Conservation (phyloP, 2,888 invertebrate species). For the Phyto melanocephala region DNA sequence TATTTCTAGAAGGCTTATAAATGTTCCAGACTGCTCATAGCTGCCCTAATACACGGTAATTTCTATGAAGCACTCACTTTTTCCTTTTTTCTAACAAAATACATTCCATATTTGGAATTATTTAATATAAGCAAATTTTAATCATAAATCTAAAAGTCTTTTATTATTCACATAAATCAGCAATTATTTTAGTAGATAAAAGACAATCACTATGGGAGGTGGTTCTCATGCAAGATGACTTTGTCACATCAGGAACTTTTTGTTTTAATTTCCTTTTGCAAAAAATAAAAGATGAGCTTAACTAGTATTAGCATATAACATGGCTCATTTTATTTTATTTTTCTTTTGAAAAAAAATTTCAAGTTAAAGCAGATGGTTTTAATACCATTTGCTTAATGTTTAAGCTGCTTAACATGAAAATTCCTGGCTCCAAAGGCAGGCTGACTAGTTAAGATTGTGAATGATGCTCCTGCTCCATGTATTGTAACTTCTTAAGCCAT, state of each 20-base stretch:
- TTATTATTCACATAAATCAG: slow-evolving; percentile 1
- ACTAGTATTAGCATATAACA: neutral
- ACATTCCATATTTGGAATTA: neutral
- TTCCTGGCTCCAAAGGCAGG: slow-evolving; percentile 15
- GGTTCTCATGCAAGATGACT: neutral
- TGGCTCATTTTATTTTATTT: neutral
- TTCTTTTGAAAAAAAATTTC: neutral
- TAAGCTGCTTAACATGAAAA: neutral
- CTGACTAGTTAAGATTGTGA: neutral
- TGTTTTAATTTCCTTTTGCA: neutral
- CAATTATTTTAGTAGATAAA: neutral
- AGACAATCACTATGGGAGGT: neutral
- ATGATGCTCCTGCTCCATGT: slow-evolving; percentile 1
- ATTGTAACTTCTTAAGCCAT: slow-evolving; percentile 46
- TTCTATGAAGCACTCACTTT: no score
- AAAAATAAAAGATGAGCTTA: neutral
- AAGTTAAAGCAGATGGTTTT: slow-evolving; percentile 45
- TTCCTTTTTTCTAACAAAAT: no score
- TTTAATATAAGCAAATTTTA: neutral
- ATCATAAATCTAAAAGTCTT: neutral
- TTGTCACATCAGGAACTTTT: slow-evolving; percentile 36
- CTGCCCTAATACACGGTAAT: no score
- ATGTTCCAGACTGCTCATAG: no score
- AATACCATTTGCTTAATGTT: slow-evolving; percentile 47
- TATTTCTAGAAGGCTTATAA: no score